phyloP scores from a whole-genome alignment of 2,797 vertebrate species.

The Trichosurus vulpecula region DNA sequence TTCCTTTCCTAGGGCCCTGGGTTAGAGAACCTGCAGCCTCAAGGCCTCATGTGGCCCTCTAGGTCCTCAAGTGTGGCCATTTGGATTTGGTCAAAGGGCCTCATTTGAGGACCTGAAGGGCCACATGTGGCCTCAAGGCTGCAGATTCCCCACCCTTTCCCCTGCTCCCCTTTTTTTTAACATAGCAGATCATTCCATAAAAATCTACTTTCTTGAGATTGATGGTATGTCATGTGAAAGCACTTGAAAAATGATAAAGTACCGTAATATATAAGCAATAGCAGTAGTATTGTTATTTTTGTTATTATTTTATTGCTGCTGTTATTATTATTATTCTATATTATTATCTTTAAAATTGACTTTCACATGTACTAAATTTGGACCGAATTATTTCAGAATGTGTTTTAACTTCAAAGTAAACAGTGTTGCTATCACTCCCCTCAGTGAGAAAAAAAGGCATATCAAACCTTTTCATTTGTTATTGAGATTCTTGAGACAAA shows the following conservation, averaged over 20 bases:
- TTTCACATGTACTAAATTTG: neutral
- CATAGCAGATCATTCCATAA: neutral
- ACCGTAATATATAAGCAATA: neutral
- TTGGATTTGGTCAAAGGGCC: too few species aligned
- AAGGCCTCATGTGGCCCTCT: too few species aligned
- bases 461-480: neutral
- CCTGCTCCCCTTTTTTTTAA: conserved; percentile 3
- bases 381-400: neutral
- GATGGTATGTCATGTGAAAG: neutral
- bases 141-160: neutral
- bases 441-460: neutral
- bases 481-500: neutral
- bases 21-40: too few species aligned
- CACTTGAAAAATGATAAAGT: neutral
- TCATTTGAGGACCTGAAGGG: too few species aligned
- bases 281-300: neutral
- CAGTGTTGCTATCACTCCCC: neutral
- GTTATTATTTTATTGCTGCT: neutral
- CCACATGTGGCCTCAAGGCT: too few species aligned
- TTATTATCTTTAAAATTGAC: neutral
- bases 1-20: neutral
- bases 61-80: too few species aligned
- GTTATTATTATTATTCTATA: neutral
- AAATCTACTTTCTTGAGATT: neutral
- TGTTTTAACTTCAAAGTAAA: neutral